phyloP scores from a whole-genome alignment of 2,113 vertebrate genomes.

The Blennius ocellaris region DNA sequence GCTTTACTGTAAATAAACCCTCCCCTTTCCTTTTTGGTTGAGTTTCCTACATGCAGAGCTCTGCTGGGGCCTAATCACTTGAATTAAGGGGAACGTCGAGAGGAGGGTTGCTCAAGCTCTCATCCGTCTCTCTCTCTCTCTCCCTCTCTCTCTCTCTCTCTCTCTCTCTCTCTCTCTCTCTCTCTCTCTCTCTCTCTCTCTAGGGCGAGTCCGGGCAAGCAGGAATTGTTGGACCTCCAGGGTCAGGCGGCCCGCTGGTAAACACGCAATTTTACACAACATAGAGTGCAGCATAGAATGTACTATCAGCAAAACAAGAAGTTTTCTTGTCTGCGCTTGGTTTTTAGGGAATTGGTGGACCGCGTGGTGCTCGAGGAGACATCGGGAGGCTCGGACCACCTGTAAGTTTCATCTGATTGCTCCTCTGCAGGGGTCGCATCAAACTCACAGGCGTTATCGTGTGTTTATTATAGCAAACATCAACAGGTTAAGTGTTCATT shows the following conservation, averaged over 20 bases:
- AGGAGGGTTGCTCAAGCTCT: not conserved
- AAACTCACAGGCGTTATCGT: not conserved
- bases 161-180: slow-evolving; percentile 37
- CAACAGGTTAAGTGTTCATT: not conserved
- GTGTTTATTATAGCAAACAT: too few species aligned
- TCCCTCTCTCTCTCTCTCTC: slow-evolving; percentile 36
- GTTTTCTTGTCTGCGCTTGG: not conserved
- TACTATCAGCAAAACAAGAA: not conserved
- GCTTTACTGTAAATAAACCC: not conserved
- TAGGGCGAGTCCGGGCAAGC: slow-evolving; percentile 69
- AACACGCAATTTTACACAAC: not conserved
- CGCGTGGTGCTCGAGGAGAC: slow-evolving; percentile 83
- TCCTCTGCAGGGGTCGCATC: too few species aligned
- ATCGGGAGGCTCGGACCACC: slow-evolving; percentile 73
- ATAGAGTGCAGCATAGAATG: not conserved
- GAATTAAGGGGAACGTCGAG: slow-evolving; percentile 2
- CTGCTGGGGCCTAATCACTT: slow-evolving; percentile 6
- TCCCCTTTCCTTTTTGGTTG: not conserved
- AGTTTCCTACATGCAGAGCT: not conserved
- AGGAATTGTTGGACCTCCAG: slow-evolving; percentile 66
- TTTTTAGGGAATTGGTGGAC: slow-evolving; percentile 82
- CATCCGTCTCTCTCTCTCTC: slow-evolving; percentile 12
- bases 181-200: slow-evolving; percentile 36
- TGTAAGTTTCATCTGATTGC: slow-evolving; percentile 73
- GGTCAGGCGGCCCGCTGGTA: slow-evolving; percentile 73